These are phyloP conservation scores for Myotis davidii DNA, from an alignment of 2,113 vertebrate species.

Conservation along the genomic window DNA sequence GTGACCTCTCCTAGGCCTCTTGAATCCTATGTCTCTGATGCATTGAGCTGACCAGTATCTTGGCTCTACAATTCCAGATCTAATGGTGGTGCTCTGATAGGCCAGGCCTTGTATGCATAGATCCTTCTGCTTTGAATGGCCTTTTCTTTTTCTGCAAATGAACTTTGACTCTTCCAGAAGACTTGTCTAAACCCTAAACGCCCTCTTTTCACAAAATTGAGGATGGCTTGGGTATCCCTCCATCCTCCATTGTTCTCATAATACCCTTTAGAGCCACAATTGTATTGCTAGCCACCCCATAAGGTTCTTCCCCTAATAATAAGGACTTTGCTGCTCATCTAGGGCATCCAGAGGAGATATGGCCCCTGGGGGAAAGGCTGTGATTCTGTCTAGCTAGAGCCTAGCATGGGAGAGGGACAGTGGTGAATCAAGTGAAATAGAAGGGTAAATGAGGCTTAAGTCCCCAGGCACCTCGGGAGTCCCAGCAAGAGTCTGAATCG, in stretches of 20 bases:
- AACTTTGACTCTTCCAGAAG: background rate
- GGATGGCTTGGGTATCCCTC: background rate
- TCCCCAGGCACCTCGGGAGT: background rate
- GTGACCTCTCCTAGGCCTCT: background rate
- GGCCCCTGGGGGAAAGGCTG: accelerated
- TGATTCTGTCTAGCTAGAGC: background rate
- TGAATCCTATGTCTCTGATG: background rate
- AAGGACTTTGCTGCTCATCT: background rate
- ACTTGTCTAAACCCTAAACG: background rate
- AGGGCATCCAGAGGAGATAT: background rate
- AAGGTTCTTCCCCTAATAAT: accelerated
- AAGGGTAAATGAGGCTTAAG: accelerated
- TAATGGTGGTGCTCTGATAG: background rate
- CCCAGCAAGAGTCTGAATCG: background rate
- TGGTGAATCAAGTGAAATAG: background rate
- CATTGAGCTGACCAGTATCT: background rate
- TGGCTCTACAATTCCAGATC: background rate
- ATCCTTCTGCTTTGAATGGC: background rate
- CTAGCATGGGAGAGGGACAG: background rate
- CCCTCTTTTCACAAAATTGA: background rate
- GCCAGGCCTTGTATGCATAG: accelerated
- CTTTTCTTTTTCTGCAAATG: background rate
- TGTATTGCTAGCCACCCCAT: no score
- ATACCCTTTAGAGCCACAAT: accelerated
- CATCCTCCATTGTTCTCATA: background rate